phyloP scores from a whole-genome alignment of 2,113 vertebrate genomes.

The Pygoscelis adeliae region DNA sequence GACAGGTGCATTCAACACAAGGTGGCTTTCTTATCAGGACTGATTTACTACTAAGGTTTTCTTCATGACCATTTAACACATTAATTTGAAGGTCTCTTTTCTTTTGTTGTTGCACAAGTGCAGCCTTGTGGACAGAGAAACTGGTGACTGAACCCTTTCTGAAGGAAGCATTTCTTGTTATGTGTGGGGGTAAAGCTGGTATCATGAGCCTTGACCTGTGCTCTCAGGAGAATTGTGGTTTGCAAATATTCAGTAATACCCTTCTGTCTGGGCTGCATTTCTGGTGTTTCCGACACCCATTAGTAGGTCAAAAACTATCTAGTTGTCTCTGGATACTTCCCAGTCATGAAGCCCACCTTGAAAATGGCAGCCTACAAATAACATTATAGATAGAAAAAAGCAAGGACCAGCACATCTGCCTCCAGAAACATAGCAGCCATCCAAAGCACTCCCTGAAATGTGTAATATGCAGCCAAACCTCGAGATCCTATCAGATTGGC shows the following conservation, averaged over 20 bases:
- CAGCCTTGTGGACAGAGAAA: not conserved
- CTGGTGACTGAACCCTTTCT: not conserved
- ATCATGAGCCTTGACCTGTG: not conserved
- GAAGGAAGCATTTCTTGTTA: not conserved
- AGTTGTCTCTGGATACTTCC: not conserved
- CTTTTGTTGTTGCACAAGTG: not conserved
- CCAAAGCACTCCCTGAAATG: not conserved
- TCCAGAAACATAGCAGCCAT: not conserved
- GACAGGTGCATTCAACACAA: not conserved
- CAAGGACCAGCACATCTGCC: not conserved
- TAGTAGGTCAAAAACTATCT: not conserved
- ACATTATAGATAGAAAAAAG: not conserved
- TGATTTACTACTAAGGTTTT: not conserved
- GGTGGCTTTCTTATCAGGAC: not conserved
- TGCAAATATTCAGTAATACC: not conserved
- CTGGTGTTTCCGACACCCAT: not conserved
- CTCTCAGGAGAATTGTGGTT: not conserved
- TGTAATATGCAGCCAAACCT: not conserved
- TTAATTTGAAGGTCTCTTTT: not conserved
- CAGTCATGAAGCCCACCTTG: not conserved
- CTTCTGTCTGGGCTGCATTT: not conserved
- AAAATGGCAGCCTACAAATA: slow-evolving; percentile 17
- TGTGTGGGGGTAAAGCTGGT: not conserved
- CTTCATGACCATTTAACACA: not conserved
- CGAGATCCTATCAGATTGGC: slow-evolving; percentile 20